phyloP scores from a whole-genome alignment of 2,113 vertebrate genomes.

The Heterocephalus glaber region DNA sequence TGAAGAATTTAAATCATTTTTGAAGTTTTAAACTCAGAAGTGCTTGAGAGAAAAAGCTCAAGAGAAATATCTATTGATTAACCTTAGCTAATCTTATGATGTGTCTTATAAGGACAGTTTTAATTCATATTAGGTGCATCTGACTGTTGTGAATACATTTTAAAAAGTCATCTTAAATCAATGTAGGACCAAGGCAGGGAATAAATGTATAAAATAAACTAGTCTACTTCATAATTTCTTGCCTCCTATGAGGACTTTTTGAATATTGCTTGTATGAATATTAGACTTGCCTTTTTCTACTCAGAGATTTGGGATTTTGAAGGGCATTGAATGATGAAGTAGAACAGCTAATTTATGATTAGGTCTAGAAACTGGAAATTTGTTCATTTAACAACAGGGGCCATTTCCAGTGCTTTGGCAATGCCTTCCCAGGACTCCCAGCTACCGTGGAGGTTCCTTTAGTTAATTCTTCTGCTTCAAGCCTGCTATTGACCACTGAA shows the following conservation, averaged over 20 bases:
- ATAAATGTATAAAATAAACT: neutral
- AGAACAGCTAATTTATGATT: neutral
- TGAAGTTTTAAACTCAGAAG: conserved; percentile 1
- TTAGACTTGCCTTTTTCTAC: neutral
- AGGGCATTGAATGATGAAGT: neutral
- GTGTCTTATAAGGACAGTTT: neutral
- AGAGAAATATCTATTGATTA: conserved; percentile 15
- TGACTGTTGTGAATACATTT: neutral
- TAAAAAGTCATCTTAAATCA: neutral
- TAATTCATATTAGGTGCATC: neutral
- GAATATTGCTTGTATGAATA: neutral
- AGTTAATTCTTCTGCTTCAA: neutral
- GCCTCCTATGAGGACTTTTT: neutral
- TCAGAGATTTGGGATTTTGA: neutral
- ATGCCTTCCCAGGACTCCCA: neutral
- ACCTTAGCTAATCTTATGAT: neutral
- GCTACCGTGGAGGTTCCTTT: neutral
- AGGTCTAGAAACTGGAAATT: neutral
- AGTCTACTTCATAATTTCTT: neutral
- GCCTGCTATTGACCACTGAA: neutral
- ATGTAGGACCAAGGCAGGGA: neutral
- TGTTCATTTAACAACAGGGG: neutral
- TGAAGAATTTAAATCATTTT: conserved; percentile 5
- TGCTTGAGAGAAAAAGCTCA: neutral
- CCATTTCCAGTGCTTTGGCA: neutral